Percentiles rank a stretch among this genome's conserved stretches.
Evolutionary conservation across 2,888 invertebrate genomes (phyloP).

Genomic region (Camptogramma bilineatum): DNA sequence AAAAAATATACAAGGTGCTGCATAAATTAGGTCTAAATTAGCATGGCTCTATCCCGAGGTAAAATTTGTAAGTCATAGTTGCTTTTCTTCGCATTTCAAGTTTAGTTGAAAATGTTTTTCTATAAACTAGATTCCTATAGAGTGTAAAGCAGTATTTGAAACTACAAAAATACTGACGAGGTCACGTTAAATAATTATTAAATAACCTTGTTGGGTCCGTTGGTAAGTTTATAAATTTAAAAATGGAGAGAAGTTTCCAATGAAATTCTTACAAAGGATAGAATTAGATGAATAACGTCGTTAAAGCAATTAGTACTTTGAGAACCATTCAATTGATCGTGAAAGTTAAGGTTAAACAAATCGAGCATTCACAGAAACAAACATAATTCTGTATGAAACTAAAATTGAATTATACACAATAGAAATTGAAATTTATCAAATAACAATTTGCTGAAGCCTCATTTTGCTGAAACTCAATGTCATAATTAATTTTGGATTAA

Average conservation of each 20-base stretch:
- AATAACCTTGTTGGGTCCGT: neutral
- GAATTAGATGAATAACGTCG: neutral
- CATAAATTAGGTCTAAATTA: slow-evolving; percentile 12
- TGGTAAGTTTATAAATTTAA: neutral
- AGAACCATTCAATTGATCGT: slow-evolving; percentile 1
- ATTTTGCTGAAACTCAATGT: neutral
- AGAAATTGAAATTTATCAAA: neutral
- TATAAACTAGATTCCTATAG: neutral
- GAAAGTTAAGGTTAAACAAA: neutral
- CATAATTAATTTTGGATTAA: neutral
- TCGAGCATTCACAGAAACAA: neutral
- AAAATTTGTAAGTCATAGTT: too few relatives aligned
- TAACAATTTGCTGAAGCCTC: neutral
- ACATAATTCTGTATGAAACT: neutral
- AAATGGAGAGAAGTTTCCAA: neutral
- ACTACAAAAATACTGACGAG: too few relatives aligned
- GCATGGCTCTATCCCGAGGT: neutral
- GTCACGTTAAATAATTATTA: too few relatives aligned
- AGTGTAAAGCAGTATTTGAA: too few relatives aligned
- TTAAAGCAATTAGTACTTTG: neutral
- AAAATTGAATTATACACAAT: neutral
- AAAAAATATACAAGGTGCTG: slow-evolving; percentile 20
- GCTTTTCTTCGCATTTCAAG: too few relatives aligned
- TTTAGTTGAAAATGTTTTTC: too few relatives aligned
- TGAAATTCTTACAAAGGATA: neutral